Evolutionary conservation across 1,140 invertebrate genomes (phyloP).

Genomic region (Neodiprion pinetum): DNA sequence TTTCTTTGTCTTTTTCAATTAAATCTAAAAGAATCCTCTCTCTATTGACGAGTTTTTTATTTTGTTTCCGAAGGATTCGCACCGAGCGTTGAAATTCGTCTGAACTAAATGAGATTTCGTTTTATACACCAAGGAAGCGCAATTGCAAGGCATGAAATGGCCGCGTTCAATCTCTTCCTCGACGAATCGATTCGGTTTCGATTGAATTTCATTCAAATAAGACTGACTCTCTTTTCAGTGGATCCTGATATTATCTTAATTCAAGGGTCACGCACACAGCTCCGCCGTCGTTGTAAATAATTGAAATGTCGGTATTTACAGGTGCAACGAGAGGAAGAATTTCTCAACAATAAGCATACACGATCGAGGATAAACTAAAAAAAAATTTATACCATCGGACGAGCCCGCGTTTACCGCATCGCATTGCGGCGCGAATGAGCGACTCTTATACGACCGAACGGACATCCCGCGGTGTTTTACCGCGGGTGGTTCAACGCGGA

Average conservation of each 20-base stretch:
- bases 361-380: not conserved
- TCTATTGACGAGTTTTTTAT: no score
- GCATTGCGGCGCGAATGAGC: not conserved
- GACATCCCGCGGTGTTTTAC: not conserved
- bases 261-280: no score
- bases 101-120: no score
- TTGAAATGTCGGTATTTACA: not conserved
- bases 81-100: no score
- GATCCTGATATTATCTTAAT: no score
- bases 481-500: not conserved
- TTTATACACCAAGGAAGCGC: no score
- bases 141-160: not conserved
- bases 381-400: not conserved
- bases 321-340: not conserved
- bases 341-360: not conserved
- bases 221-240: not conserved
- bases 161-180: not conserved
- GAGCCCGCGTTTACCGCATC: not conserved
- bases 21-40: no score
- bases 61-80: no score
- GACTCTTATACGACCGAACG: not conserved
- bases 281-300: no score
- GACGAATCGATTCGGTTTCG: not conserved
- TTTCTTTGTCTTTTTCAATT: no score
- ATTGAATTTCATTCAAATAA: not conserved